Conservation (phyloP, 1,140 invertebrate species). For the Drosophila lini region DNA sequence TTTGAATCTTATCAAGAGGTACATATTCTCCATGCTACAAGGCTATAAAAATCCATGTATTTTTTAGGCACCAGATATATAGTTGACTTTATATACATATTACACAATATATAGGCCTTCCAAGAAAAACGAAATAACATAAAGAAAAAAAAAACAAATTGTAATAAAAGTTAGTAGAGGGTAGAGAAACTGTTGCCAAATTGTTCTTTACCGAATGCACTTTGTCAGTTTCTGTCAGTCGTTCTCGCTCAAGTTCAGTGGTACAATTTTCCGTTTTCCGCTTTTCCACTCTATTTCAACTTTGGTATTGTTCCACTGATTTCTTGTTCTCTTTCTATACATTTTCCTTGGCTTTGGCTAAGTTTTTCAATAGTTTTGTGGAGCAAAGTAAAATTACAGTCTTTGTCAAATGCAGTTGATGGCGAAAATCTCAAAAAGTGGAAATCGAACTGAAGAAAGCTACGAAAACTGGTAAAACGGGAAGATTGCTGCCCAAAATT, state of each 20-base stretch:
- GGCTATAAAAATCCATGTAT: neutral
- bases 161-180: conserved; percentile 1
- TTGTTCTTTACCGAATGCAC: conserved; percentile 52
- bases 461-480: conserved; percentile 21
- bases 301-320: conserved; percentile 13
- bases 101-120: neutral
- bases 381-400: conserved; percentile 61
- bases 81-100: neutral
- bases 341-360: conserved; percentile 19
- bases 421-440: conserved; percentile 60
- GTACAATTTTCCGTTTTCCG: conserved; percentile 51
- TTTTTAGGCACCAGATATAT: neutral
- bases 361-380: conserved; percentile 37
- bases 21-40: too few species aligned
- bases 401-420: conserved; percentile 68
- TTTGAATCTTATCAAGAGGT: too few species aligned
- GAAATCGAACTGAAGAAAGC: conserved; percentile 40
- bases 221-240: conserved; percentile 75
- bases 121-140: neutral
- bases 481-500: conserved; percentile 14
- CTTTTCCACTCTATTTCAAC: conserved; percentile 15
- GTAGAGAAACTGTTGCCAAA: conserved; percentile 26
- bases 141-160: conserved; percentile 4
- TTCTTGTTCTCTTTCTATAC: conserved; percentile 6
- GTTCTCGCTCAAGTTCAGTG: conserved; percentile 52